These are phyloP conservation scores for Eriocheir sinensis DNA, from an alignment of 1,140 invertebrate species.

Conservation along the genomic window DNA sequence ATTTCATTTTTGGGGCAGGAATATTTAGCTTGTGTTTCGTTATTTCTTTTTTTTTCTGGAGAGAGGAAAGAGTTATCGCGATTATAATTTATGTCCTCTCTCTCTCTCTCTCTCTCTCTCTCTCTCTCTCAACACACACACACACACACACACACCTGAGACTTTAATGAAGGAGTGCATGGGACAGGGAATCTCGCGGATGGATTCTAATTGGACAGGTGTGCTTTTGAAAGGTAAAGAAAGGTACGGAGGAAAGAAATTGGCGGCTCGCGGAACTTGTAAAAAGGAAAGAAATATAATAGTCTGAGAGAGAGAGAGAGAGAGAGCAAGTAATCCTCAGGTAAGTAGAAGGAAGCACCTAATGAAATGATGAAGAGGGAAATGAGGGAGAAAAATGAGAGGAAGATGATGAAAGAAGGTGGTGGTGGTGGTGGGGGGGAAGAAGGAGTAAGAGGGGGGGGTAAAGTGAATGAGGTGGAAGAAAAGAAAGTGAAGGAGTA, in stretches of 20 bases:
- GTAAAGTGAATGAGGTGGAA: no score
- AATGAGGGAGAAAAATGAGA: not conserved
- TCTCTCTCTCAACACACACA: no score
- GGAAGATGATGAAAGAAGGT: not conserved
- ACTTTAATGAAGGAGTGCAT: not conserved
- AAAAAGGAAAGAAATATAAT: not conserved
- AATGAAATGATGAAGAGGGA: slow-evolving; percentile 14
- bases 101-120: no score
- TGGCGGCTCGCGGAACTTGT: no score
- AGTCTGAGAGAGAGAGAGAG: slow-evolving; percentile 7
- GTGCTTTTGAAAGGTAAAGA: not conserved
- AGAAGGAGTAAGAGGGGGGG: no score
- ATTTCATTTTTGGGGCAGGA: no score
- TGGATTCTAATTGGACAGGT: not conserved
- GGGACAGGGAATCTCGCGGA: not conserved
- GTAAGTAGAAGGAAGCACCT: not conserved
- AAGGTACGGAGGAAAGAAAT: no score
- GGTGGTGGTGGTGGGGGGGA: no score
- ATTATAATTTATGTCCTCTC: no score
- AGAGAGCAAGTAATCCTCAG: not conserved
- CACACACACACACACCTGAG: not conserved
- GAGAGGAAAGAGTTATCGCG: no score
- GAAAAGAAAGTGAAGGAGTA: not conserved
- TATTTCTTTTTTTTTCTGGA: no score
- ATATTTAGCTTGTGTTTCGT: no score